Evolutionary conservation across 2,797 vertebrate genomes (phyloP).

Genomic region (Paguma larvata): DNA sequence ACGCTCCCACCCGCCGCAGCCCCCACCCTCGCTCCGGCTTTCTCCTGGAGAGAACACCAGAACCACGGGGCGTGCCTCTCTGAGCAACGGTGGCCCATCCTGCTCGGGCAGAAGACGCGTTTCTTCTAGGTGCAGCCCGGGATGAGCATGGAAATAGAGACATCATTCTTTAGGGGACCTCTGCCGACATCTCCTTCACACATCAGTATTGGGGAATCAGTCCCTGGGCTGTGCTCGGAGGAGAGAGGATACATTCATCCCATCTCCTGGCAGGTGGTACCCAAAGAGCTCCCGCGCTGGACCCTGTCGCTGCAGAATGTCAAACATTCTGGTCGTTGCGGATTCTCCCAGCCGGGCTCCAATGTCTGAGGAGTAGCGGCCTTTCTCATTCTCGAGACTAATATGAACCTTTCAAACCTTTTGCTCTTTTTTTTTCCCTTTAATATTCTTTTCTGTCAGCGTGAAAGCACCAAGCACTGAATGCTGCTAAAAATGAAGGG

Average conservation of each 20-base stretch:
- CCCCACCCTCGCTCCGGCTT: background rate
- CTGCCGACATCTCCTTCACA: conserved; percentile 60
- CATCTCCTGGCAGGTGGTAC: background rate
- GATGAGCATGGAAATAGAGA: conserved; percentile 76
- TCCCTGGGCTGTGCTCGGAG: conserved; percentile 64
- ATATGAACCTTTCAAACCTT: conserved; percentile 82
- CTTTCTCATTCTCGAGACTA: conserved; percentile 79
- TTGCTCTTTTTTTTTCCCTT: conserved; percentile 70
- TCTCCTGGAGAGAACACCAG: background rate
- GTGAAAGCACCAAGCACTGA: conserved; percentile 40
- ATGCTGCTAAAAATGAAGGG: conserved; percentile 62
- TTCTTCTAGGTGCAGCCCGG: conserved; percentile 43
- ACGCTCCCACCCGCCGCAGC: fast-evolving
- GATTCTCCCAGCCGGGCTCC: background rate
- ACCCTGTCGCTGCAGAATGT: conserved; percentile 23
- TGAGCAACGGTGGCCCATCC: background rate
- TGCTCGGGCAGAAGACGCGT: conserved; percentile 64
- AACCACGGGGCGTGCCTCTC: background rate
- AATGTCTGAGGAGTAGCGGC: conserved; percentile 40
- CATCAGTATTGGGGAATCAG: conserved; percentile 53
- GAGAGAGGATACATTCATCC: background rate
- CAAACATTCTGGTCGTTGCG: background rate
- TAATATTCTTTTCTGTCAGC: conserved; percentile 55
- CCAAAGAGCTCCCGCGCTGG: background rate
- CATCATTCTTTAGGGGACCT: conserved; percentile 71